phyloP scores from a whole-genome alignment of 1,140 invertebrate species.

The Drosophila erecta region DNA sequence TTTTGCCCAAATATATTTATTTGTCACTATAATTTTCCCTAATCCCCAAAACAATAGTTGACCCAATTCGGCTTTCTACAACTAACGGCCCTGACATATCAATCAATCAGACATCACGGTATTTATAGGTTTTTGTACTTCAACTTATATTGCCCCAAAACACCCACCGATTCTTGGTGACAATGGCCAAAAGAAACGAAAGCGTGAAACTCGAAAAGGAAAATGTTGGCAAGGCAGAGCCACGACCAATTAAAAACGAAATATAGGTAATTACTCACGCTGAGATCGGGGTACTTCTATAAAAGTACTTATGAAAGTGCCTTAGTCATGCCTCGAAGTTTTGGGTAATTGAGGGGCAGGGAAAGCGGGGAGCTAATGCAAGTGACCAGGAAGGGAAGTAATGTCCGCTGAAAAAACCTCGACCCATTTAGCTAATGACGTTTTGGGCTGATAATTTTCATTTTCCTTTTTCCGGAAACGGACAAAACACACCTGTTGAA shows the following conservation, averaged over 20 bases:
- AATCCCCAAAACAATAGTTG: slow-evolving; percentile 30
- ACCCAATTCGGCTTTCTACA: slow-evolving; percentile 46
- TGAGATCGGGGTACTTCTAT: slow-evolving; percentile 24
- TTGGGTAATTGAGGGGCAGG: slow-evolving; percentile 26
- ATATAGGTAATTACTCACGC: slow-evolving; percentile 61
- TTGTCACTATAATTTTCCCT: slow-evolving; percentile 2
- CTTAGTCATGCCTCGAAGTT: slow-evolving; percentile 40
- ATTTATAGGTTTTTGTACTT: slow-evolving; percentile 57
- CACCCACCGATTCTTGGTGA: slow-evolving; percentile 27
- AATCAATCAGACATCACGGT: slow-evolving; percentile 55
- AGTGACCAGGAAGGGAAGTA: slow-evolving; percentile 31
- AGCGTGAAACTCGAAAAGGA: slow-evolving; percentile 50
- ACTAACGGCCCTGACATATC: slow-evolving; percentile 67
- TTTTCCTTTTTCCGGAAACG: slow-evolving; percentile 28
- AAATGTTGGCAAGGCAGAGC: slow-evolving; percentile 10
- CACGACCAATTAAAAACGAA: slow-evolving; percentile 62
- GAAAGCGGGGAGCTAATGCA: slow-evolving; percentile 2
- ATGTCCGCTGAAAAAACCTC: slow-evolving; percentile 61
- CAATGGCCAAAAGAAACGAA: slow-evolving; percentile 51
- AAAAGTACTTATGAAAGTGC: slow-evolving; percentile 26
- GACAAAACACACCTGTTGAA: slow-evolving; percentile 25
- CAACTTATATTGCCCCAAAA: slow-evolving; percentile 4
- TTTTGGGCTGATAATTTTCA: slow-evolving; percentile 50
- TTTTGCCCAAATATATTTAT: not conserved
- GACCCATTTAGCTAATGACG: slow-evolving; percentile 52